Base-by-base conservation (phyloP, 2,888 invertebrate species). In the Mamestra brassicae region DNA sequence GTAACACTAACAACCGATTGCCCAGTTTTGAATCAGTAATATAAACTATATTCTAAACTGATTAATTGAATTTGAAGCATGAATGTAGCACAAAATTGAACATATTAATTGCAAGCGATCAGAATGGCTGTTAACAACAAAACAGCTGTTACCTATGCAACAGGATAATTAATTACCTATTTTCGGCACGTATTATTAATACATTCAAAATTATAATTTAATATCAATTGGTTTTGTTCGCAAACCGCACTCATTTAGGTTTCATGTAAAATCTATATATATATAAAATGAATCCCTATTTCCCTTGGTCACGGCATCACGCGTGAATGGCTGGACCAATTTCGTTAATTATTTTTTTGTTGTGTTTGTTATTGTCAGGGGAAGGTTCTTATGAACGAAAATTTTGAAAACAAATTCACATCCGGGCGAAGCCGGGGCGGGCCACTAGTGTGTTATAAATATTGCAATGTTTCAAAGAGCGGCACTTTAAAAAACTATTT, bases 81-180 rank as follows among this genome's bases (percentile, higher is more conserved):
- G 36, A 38, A 62, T 78, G n/a, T 62, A 10, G 17, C 26, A 26
- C 36, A 54, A 60, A 80, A 71, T 69, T 65, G 2, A 74, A 74
- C 62, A 42, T 38, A 67, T 70, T 63, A 58, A 73, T 72, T 52
- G 45, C 36, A 54, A n/a, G 60, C 13, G 65, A 63, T 69, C 54
- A 55, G 15, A 70, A 75, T 62, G 15, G 17, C 55, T 70, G 69
- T 75, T 68, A 70, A 65, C 75, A 73, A 71, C 64, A 60, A 76
- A 71, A 66, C 85, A 76, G 79, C 70, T 76, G 83, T 65, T 64
- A 76, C 76, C 57, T 68, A 81, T 57, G 62, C 62, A 82, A 63
- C 73, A 73, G 64, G 45, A 54, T 71, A 66, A 84, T 82, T 84
- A 79, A 84, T 84, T 71, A 78, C 76, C 68, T 76, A 64, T 61